Percentiles rank a stretch among this genome's conserved stretches.
Conservation (phyloP, 2,888 invertebrate species). For the Aphodius granarius region DNA sequence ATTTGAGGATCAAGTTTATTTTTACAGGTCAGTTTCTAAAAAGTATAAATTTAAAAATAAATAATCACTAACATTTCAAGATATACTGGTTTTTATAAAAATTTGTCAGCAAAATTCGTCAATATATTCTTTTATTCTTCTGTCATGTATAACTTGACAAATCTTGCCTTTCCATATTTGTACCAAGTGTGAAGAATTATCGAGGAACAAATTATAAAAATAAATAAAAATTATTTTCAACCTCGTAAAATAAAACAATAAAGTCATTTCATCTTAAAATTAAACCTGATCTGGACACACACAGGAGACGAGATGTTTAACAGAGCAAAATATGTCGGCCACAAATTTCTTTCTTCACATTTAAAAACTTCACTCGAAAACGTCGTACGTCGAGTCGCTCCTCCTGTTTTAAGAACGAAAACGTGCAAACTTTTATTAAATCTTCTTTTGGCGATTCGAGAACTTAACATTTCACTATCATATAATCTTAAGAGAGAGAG, state of each 20-base stretch:
- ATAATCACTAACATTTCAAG: constrained; percentile 1
- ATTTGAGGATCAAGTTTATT: not conserved
- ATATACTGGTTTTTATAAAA: constrained; percentile 2
- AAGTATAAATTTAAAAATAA: not conserved
- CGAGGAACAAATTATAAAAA: not conserved
- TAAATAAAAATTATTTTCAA: too few species aligned
- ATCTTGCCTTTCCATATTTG: too few species aligned
- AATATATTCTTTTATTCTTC: too few species aligned
- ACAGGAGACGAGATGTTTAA: not conserved
- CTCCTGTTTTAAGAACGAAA: constrained; percentile 2
- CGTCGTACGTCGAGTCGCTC: constrained; percentile 24
- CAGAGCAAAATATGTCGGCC: constrained; percentile 3
- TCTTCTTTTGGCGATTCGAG: constrained; percentile 39
- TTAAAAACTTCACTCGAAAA: constrained; percentile 20
- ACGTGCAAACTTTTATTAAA: constrained; percentile 14
- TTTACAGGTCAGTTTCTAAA: not conserved
- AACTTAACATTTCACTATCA: constrained; percentile 44
- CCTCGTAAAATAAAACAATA: constrained; percentile 6
- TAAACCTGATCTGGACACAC: not conserved
- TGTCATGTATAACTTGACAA: too few species aligned
- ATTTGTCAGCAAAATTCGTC: too few species aligned
- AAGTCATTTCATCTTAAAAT: not conserved
- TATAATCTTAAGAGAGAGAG: constrained; percentile 40
- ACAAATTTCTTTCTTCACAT: constrained; percentile 5
- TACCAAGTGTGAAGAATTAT: not conserved